Percentiles rank a stretch among this genome's conserved stretches.
Evolutionary conservation across 2,113 vertebrate genomes (phyloP).

Genomic region (Psittacara wagleri): DNA sequence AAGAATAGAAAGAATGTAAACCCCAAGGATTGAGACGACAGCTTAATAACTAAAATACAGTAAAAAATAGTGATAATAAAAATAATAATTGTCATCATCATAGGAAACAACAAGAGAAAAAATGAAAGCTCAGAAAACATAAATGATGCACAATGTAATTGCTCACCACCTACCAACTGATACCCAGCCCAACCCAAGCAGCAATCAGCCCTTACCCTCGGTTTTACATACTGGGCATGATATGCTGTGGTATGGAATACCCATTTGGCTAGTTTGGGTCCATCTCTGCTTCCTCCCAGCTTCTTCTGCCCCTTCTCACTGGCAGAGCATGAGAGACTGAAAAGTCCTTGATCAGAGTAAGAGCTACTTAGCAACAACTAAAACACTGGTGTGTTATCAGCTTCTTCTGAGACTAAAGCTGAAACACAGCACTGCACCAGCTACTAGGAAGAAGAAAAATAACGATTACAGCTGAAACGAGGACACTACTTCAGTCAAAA

Average conservation of each 20-base stretch:
- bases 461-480: background rate
- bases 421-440: background rate
- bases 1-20: background rate
- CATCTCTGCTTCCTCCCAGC: background rate
- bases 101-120: background rate
- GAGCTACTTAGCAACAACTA: background rate
- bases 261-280: background rate
- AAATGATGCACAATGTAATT: background rate
- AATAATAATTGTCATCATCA: background rate
- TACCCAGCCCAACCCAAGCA: background rate
- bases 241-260: background rate
- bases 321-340: background rate
- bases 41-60: background rate
- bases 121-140: background rate
- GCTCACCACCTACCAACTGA: background rate
- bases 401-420: background rate
- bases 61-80: background rate
- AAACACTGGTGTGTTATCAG: background rate
- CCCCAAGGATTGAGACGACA: background rate
- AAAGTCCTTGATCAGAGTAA: background rate
- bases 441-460: background rate
- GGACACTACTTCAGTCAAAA: background rate
- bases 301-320: background rate
- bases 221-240: background rate
- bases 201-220: background rate